Evolutionary conservation across 2,888 invertebrate genomes (phyloP), one percentile per base, ranked within the genome.

Genomic region (Taphrorychus bicolor): DNA sequence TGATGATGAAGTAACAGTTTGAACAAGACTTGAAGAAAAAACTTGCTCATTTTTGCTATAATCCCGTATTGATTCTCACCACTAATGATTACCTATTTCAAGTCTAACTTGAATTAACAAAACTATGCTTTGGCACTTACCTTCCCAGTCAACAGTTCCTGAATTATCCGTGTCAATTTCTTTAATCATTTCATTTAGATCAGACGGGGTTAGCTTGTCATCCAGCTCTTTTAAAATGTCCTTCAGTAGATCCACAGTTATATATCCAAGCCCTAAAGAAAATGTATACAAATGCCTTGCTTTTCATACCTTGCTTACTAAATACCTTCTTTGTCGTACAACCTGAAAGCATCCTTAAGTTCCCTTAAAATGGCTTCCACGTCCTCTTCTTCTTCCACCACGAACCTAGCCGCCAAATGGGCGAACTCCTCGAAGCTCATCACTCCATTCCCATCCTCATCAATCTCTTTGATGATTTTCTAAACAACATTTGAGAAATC

Each of bases 61-160:
- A n/a, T n/a, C n/a, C n/a, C n/a, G n/a, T n/a, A n/a, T n/a, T n/a
- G n/a, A n/a, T n/a, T n/a, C n/a, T n/a, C n/a, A n/a, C n/a, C n/a
- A n/a, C n/a, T n/a, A n/a, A n/a, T n/a, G n/a, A n/a, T n/a, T n/a
- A n/a, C n/a, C n/a, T n/a, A n/a, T n/a, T n/a, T n/a, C n/a, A n/a
- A n/a, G n/a, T n/a, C n/a, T n/a, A n/a, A n/a, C n/a, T n/a, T n/a
- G n/a, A n/a, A n/a, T n/a, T n/a, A n/a, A n/a, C n/a, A n/a, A n/a
- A n/a, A n/a, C n/a, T n/a, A n/a, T n/a, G n/a, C n/a, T n/a, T n/a
- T n/a, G n/a, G n/a, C n/a, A 32, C 16, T 24, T 84, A 96, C 97
- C 97, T 84, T 98, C 96, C 86, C 97, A 98, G 83, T 98, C 98
- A 65, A 98, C 95, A 19, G 97, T 98, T 74, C 98, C 98, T 5